Evolutionary conservation across 2,888 invertebrate species (phyloP), one percentile per base, ranked within the genome.

Genomic region (Fragum fragum): DNA sequence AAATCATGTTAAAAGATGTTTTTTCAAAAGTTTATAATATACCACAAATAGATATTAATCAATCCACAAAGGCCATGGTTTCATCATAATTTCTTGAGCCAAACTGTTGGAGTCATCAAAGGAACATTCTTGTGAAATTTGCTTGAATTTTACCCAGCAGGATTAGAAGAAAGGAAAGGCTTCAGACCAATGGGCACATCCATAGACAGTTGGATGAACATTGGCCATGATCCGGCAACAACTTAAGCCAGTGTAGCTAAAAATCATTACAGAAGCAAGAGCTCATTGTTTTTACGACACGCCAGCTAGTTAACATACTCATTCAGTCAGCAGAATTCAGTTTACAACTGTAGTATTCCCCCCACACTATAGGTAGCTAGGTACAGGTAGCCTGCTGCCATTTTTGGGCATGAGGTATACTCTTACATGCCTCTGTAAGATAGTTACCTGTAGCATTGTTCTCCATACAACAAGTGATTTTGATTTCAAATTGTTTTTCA

Each of bases 351-450:
- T 61, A 32, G 61, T 61, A 61, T 28, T 32, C 28, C n/a, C 18
- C 57, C 16, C 61, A 16, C 61, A 61, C 61, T 29, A 47, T n/a
- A 47, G 47, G 47, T 28, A 61, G 28, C 29, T n/a, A 61, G 32
- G 32, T 61, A 47, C 47, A 61, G 32, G 61, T 61, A 61, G 14
- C 32, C 61, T 9, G 29, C 57, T 80, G 86, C 89, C 90, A 88
- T 90, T 89, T 90, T 90, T 90, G 89, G 90, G 87, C 88, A 90
- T 89, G 78, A 74, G 80, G 85, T 87, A 83, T 87, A 73, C 83
- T 75, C 82, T 84, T 87, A 87, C 32, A 36, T 3, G 5, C 32
- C 32, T 36, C 32, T 36, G 29, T 39, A 16, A 77, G 68, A 42
- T 53, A 73, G 72, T 57, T 77, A 77, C 73, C 66, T 73, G 77